These are phyloP conservation scores for Mantis religiosa DNA, from an alignment of 2,888 invertebrate species.

Conservation along the genomic window DNA sequence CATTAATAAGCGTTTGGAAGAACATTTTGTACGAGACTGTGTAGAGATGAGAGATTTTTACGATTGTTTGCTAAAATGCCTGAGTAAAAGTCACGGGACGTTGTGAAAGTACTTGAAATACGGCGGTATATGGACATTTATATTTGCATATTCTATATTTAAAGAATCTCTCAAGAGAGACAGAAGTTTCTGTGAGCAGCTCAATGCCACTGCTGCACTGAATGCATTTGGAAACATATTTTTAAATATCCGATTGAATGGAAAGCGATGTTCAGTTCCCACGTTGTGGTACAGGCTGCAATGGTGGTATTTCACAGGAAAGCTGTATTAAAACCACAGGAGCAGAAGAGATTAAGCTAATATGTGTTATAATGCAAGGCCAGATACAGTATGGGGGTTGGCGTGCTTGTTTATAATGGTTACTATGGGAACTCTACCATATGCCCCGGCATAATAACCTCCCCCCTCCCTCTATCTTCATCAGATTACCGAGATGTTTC, in stretches of 20 bases:
- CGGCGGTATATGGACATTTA: too few species aligned
- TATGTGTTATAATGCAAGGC: background rate
- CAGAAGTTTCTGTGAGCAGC: too few species aligned
- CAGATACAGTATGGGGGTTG: background rate
- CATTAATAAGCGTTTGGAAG: too few species aligned
- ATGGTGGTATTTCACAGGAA: background rate
- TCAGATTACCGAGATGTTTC: background rate
- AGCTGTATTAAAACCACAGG: slow-evolving; percentile 9
- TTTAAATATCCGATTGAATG: slow-evolving; percentile 5
- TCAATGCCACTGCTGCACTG: background rate
- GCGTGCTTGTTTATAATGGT: slow-evolving; percentile 9
- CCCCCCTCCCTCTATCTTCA: background rate
- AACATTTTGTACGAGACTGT: too few species aligned
- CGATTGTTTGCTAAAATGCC: too few species aligned
- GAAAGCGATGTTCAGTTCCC: background rate
- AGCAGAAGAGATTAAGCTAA: slow-evolving; percentile 10
- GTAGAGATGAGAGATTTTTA: too few species aligned
- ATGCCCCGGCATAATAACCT: background rate
- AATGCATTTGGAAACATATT: background rate
- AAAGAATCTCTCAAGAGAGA: too few species aligned
- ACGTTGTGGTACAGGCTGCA: background rate
- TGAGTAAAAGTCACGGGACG: too few species aligned
- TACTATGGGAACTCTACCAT: slow-evolving; percentile 8
- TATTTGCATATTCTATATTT: too few species aligned
- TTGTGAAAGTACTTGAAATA: too few species aligned